Base-by-base conservation (phyloP, 2,888 invertebrate species). In the Auanema sp. region DNA sequence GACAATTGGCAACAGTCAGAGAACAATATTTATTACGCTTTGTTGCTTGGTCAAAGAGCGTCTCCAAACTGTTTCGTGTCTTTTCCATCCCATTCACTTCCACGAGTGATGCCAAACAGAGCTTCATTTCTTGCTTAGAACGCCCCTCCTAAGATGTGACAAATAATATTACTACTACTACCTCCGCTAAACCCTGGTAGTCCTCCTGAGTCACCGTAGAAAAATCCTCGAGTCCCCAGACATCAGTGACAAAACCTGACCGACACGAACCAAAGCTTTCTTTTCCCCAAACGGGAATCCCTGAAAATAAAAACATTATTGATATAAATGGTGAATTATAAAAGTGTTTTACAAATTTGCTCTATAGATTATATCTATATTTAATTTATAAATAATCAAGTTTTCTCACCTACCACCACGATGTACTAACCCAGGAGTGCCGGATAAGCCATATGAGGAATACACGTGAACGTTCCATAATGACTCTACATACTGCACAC, bases 241-340 rank as follows among this genome's bases (percentile, higher is more conserved):
- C n/a, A n/a, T n/a, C 8, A 67, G n/a, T 12, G 67, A 67, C 2
- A 65, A 67, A 43, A 67, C 21, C 16, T 61, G 65, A 14, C 67
- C 67, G 23, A 53, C n/a, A n/a, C 65, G 58, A 42, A 67, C 49
- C 14, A 65, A 67, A 12, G 61, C 11, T 24, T 55, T 67, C 55
- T 55, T 67, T 43, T 67, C 67, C 42, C 65, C 65, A 33, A 67
- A 66, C 1, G 66, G 43, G 60, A 55, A 67, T 33, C 67, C 67
- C 65, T 66, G 65, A 67, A 67, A 67, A 66, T 5, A 33, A 33
- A n/a, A n/a, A n/a, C n/a, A n/a, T n/a, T n/a, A 63, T 5, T 65
- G n/a, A 61, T 52, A 60, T 58, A 61, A 64, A 62, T 53, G 50
- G 40, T 58, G 58, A 40, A 3, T 64, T 61, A 53, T 52, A 42